Evolutionary conservation across 1,140 invertebrate genomes (phyloP).

Genomic region (Macrobrachium rosenbergii): DNA sequence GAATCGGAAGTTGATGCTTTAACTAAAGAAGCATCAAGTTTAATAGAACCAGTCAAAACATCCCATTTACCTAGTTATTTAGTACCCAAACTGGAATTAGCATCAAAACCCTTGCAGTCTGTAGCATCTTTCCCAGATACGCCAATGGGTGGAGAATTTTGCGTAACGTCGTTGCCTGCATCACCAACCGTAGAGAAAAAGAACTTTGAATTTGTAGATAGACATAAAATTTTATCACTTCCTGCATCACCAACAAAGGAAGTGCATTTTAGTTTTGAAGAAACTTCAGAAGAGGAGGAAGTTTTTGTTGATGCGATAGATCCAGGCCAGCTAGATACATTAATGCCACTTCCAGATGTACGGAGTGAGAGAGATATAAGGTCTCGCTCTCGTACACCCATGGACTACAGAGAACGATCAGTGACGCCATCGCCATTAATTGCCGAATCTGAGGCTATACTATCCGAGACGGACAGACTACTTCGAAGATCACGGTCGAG

Average conservation of each 20-base stretch:
- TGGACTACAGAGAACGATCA: conserved; percentile 55
- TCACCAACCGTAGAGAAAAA: too few relatives aligned
- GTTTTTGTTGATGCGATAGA: conserved; percentile 60
- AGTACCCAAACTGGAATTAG: too few relatives aligned
- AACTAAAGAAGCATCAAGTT: conserved; percentile 25
- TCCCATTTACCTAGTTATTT: not conserved
- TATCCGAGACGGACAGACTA: conserved; percentile 61
- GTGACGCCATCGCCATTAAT: conserved; percentile 42
- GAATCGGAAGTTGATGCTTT: conserved; percentile 45
- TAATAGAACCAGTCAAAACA: not conserved
- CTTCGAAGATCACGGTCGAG: conserved; percentile 59
- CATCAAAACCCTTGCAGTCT: too few relatives aligned
- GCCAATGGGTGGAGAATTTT: too few relatives aligned
- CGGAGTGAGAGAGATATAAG: conserved; percentile 41
- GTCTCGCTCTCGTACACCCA: conserved; percentile 51
- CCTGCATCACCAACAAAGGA: conserved; percentile 13
- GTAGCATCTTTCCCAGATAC: too few relatives aligned
- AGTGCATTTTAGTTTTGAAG: not conserved
- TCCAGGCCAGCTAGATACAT: conserved; percentile 60
- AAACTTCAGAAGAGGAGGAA: conserved; percentile 43
- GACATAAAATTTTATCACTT: not conserved
- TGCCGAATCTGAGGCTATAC: conserved; percentile 59
- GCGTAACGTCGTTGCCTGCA: too few relatives aligned
- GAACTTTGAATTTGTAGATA: too few relatives aligned
- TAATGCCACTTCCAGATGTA: conserved; percentile 62